Percentiles rank a stretch among this genome's conserved stretches.
phyloP scores from a whole-genome alignment of 1,140 invertebrate species.

The Panagrolaimus sp. region DNA sequence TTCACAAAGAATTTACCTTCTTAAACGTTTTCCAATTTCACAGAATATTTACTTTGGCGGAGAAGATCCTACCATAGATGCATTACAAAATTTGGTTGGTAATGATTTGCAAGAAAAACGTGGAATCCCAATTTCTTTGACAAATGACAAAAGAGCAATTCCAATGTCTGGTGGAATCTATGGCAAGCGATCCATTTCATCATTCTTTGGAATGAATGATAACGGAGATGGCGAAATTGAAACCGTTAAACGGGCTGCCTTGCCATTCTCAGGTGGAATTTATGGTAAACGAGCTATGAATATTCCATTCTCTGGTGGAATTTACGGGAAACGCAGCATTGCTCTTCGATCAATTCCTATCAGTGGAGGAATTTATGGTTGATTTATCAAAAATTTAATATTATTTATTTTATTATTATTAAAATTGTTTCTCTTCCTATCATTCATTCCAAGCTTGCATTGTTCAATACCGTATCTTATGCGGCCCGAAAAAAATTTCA shows the following conservation, averaged over 20 bases:
- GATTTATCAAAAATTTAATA: neutral
- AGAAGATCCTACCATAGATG: too few species aligned
- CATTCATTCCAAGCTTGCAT: neutral
- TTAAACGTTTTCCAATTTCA: too few species aligned
- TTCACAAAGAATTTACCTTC: too few species aligned
- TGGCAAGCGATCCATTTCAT: conserved; percentile 32
- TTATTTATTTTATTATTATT: neutral
- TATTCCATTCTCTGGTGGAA: conserved; percentile 10
- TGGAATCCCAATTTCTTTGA: too few species aligned
- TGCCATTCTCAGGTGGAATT: conserved; percentile 42
- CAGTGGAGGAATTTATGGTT: conserved; percentile 23
- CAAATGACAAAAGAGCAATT: conserved; percentile 1
- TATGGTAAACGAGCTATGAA: conserved; percentile 32
- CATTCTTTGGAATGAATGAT: neutral
- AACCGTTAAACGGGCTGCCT: conserved; percentile 1
- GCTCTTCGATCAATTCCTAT: conserved; percentile 17
- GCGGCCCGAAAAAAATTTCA: neutral
- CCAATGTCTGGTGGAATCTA: conserved; percentile 30
- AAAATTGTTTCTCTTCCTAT: neutral
- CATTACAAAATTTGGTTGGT: too few species aligned
- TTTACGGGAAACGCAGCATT: conserved; percentile 19
- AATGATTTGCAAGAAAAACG: too few species aligned
- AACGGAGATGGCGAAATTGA: neutral
- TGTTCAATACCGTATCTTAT: neutral
- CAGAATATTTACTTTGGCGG: too few species aligned